These are phyloP conservation scores for Dysmachus trigonus DNA, from an alignment of 2,888 invertebrate species.

Conservation along the genomic window DNA sequence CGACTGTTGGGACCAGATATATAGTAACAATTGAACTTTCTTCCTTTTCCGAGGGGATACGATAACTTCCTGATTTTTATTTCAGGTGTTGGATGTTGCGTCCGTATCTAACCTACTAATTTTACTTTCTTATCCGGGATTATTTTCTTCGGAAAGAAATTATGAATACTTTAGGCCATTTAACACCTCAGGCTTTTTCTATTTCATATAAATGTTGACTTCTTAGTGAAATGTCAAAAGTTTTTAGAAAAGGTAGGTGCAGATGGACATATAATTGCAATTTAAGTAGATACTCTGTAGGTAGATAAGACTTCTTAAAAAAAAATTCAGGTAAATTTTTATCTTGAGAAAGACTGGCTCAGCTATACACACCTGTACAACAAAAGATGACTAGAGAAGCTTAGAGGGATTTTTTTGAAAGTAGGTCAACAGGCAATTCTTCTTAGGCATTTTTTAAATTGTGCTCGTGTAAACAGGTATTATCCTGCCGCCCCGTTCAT, in stretches of 20 bases:
- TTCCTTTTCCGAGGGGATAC: neutral
- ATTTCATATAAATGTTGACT: neutral
- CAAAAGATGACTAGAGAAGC: neutral
- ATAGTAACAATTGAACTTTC: neutral
- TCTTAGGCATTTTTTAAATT: neutral
- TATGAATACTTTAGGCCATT: neutral
- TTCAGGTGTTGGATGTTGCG: neutral
- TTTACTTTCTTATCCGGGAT: neutral
- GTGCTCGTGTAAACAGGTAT: neutral
- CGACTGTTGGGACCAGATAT: neutral
- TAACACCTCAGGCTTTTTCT: neutral
- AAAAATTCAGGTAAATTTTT: neutral
- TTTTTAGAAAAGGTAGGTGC: neutral
- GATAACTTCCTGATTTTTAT: neutral
- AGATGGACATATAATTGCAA: neutral
- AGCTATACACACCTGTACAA: neutral
- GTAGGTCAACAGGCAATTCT: neutral
- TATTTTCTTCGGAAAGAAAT: neutral
- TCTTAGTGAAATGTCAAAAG: neutral
- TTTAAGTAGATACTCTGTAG: neutral
- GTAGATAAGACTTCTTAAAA: neutral
- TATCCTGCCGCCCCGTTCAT: neutral
- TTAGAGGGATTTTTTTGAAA: neutral
- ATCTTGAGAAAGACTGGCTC: neutral
- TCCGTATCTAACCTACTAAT: neutral